Evolutionary conservation across 2,888 invertebrate genomes (phyloP).

Genomic region (Mythimna loreyi): DNA sequence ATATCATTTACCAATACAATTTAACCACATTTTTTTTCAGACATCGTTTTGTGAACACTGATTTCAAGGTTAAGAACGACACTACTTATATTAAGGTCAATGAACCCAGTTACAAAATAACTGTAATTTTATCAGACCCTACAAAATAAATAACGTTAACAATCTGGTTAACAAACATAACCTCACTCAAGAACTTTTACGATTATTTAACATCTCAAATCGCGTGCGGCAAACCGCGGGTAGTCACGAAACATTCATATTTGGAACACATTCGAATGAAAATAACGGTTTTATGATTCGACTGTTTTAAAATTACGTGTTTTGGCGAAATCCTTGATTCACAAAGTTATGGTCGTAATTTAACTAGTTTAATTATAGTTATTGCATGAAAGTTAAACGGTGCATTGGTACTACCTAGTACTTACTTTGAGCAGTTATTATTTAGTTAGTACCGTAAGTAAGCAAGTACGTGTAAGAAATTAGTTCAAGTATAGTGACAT

Average conservation of each 20-base stretch:
- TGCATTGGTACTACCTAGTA: constrained; percentile 26
- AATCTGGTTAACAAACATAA: constrained; percentile 39
- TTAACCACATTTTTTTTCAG: background rate
- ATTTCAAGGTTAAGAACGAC: background rate
- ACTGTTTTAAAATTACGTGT: constrained; percentile 39
- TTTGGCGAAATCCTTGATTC: constrained; percentile 29
- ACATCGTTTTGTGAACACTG: accelerated
- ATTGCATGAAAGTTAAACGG: constrained; percentile 19
- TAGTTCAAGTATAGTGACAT: background rate
- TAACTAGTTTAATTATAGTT: constrained; percentile 9
- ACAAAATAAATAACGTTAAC: constrained; percentile 32
- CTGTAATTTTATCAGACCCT: background rate
- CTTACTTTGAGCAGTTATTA: background rate
- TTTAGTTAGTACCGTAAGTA: background rate
- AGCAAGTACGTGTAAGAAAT: background rate
- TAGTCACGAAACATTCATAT: constrained; percentile 49
- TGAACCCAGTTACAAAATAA: constrained; percentile 11
- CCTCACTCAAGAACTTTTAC: constrained; percentile 37
- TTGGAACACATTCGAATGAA: constrained; percentile 49
- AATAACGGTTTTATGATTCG: constrained; percentile 33
- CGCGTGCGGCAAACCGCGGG: constrained; percentile 52
- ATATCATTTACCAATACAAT: too few species aligned
- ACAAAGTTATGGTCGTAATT: constrained; percentile 16
- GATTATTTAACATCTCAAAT: constrained; percentile 52
- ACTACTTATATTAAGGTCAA: constrained; percentile 18